phyloP scores from a whole-genome alignment of 2,888 invertebrate species.

The Luperina nickerlii region DNA sequence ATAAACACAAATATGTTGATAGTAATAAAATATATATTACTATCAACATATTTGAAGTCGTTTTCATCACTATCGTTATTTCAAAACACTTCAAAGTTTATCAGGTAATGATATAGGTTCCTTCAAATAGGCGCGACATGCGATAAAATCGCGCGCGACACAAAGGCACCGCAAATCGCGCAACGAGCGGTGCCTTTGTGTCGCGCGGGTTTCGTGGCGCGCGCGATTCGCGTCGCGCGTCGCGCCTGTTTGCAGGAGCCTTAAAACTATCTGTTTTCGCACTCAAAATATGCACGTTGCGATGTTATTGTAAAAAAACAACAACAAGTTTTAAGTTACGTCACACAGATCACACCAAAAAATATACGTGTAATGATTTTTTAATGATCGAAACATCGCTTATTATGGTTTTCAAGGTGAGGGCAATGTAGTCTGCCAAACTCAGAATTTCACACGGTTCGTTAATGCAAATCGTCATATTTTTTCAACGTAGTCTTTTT shows the following conservation, averaged over 20 bases:
- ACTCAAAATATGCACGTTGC: conserved; percentile 2
- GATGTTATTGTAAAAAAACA: background rate
- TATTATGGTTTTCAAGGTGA: background rate
- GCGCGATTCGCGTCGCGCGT: too few species aligned
- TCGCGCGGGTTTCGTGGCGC: too few species aligned
- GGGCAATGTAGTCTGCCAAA: background rate
- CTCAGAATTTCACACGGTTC: background rate
- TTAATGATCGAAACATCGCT: background rate
- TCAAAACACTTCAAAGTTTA: conserved; percentile 20
- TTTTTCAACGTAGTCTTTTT: background rate
- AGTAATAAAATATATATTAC: background rate
- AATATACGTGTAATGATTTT: background rate
- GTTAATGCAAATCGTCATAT: background rate
- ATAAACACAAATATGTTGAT: background rate
- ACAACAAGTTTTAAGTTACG: background rate
- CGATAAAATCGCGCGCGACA: too few species aligned
- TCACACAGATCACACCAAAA: background rate
- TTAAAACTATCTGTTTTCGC: background rate
- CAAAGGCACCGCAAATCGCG: too few species aligned
- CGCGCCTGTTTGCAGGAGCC: too few species aligned
- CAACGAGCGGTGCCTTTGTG: too few species aligned
- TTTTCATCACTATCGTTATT: conserved; percentile 18
- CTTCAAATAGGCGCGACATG: too few species aligned
- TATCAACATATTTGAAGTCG: too few species aligned
- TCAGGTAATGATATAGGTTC: background rate